Conservation (phyloP, 2,113 vertebrate species). For the Larimichthys crocea region DNA sequence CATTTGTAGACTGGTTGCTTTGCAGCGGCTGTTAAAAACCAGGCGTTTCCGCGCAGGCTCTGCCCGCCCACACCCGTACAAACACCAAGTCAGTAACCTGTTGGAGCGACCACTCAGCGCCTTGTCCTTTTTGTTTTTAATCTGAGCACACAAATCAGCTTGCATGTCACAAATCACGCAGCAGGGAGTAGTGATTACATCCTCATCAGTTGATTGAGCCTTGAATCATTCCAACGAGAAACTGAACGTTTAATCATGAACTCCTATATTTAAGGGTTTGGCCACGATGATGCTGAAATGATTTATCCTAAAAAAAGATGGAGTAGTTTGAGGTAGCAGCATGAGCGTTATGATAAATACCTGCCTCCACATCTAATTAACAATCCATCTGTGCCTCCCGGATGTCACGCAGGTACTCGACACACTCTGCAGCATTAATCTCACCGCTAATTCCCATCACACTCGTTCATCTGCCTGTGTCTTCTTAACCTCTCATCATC, state of each 20-base stretch:
- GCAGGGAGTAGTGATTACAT: background rate
- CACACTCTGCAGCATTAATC: slow-evolving; percentile 15
- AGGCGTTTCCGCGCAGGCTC: slow-evolving; percentile 72
- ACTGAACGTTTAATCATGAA: background rate
- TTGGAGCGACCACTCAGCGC: background rate
- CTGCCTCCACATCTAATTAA: slow-evolving; percentile 29
- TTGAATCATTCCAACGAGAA: slow-evolving; percentile 8
- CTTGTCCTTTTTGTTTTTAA: background rate
- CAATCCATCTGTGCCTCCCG: slow-evolving; percentile 8
- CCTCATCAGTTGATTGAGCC: slow-evolving; percentile 4
- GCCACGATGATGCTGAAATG: background rate
- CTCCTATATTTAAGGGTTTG: background rate
- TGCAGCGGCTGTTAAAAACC: slow-evolving; percentile 75
- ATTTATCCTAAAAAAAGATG: background rate
- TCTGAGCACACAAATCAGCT: slow-evolving; percentile 39
- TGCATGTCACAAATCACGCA: slow-evolving; percentile 56
- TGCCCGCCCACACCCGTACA: slow-evolving; percentile 74
- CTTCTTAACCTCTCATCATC: slow-evolving; percentile 39
- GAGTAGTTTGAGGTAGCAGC: background rate
- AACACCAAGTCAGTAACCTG: slow-evolving; percentile 79
- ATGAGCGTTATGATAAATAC: slow-evolving; percentile 10
- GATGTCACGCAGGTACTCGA: slow-evolving; percentile 13
- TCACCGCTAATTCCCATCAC: slow-evolving; percentile 46
- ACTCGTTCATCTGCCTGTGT: slow-evolving; percentile 9
- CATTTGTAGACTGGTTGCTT: slow-evolving; percentile 64